phyloP scores from a whole-genome alignment of 2,888 invertebrate genomes.

The Macrosoma leucophasiata region DNA sequence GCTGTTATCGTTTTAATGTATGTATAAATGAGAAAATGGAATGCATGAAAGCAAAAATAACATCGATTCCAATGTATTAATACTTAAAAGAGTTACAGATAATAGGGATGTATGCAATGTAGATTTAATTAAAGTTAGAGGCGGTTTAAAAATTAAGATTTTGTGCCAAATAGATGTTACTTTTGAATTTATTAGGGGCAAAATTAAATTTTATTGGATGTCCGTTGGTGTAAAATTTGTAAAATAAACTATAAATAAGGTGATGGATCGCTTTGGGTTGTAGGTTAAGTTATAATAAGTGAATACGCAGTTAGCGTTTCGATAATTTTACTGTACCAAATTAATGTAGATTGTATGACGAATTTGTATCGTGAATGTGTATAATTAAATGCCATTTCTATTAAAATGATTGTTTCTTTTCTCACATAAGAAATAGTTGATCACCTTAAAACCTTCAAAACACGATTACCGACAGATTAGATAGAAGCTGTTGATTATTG shows the following conservation, averaged over 20 bases:
- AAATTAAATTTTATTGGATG: constrained; percentile 48
- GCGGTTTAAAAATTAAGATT: constrained; percentile 37
- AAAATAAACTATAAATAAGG: constrained; percentile 39
- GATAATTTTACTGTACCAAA: constrained; percentile 56
- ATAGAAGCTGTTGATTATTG: too few species aligned
- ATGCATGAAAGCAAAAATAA: too few species aligned
- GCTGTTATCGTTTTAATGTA: too few species aligned
- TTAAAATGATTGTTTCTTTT: too few species aligned
- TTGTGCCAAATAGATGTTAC: constrained; percentile 69
- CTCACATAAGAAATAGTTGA: too few species aligned
- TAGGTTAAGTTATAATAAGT: constrained; percentile 29
- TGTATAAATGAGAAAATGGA: too few species aligned
- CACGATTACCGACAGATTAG: too few species aligned
- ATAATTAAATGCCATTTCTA: constrained; percentile 55
- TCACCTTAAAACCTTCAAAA: too few species aligned
- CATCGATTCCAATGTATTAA: too few species aligned
- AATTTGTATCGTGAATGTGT: too few species aligned
- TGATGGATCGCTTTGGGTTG: constrained; percentile 45
- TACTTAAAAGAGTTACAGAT: too few species aligned
- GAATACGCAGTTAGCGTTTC: constrained; percentile 56
- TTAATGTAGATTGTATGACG: constrained; percentile 61
- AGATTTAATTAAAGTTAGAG: constrained; percentile 16
- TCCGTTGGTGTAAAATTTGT: constrained; percentile 52
- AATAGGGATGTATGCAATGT: constrained; percentile 28
- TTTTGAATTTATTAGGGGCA: constrained; percentile 63